Evolutionary conservation across 2,888 invertebrate genomes (phyloP).

Genomic region (Zaprionus obscuricornis): DNA sequence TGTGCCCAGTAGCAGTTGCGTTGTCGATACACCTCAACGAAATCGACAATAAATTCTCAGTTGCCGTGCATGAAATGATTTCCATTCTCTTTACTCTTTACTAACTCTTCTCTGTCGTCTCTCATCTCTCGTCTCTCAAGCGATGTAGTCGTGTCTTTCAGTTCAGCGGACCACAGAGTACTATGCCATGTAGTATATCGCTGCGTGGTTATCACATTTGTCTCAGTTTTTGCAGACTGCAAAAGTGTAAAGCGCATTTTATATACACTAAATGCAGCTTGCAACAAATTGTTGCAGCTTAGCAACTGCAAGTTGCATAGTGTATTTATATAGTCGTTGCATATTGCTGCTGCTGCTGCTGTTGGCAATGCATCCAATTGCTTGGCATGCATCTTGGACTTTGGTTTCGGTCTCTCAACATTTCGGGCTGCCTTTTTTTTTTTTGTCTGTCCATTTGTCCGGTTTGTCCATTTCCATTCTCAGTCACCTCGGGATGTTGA

Average conservation of each 20-base stretch:
- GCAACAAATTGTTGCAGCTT: not conserved
- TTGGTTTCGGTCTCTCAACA: constrained; percentile 25
- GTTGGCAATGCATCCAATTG: constrained; percentile 58
- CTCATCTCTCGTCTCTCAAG: constrained; percentile 4
- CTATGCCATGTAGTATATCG: constrained; percentile 65
- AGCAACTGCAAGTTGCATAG: not conserved
- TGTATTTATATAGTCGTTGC: constrained; percentile 3
- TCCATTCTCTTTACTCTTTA: not conserved
- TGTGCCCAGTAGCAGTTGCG: constrained; percentile 84
- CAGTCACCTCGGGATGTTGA: constrained; percentile 73
- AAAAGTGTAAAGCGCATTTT: not conserved
- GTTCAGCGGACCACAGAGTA: constrained; percentile 26
- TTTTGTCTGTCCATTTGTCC: constrained; percentile 8
- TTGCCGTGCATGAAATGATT: constrained; percentile 66
- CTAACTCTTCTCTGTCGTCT: not conserved
- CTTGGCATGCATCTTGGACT: constrained; percentile 34
- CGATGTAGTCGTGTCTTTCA: constrained; percentile 63
- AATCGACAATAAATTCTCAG: constrained; percentile 83
- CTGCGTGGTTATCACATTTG: constrained; percentile 79
- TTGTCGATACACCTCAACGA: constrained; percentile 83
- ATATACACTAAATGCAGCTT: not conserved
- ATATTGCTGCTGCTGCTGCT: constrained; percentile 11
- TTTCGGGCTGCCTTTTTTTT: constrained; percentile 20
- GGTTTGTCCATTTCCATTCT: not conserved
- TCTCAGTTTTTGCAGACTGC: constrained; percentile 62